Base-by-base conservation (phyloP, 2,797 vertebrate genomes). In the Sphenopsis melanotis region DNA sequence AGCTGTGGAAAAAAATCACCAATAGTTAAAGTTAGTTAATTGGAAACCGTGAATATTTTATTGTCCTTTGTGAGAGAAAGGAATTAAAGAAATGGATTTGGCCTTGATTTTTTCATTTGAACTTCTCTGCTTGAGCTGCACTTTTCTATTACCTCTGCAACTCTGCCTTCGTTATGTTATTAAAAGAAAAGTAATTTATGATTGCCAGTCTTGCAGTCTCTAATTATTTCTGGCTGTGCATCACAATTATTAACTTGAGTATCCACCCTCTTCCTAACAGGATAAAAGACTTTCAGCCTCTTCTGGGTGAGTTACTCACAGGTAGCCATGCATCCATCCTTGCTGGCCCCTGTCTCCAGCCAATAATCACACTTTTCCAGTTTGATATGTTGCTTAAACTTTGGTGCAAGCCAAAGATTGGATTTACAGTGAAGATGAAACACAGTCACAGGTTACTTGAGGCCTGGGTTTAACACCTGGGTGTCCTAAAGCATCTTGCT, bases 101-200 rank as follows among this genome's bases (percentile, higher is more conserved):
- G 95, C 94, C 95, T 96, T 95, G 88, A 61, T 93, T 95, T 94
- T 94, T 96, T 97, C 96, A 96, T 95, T 95, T 94, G 94, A 96
- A 97, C 95, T 95, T 96, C 93, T 86, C 94, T 95, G 96, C 96
- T 96, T 92, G 91, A 96, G 92, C 83, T 92, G 90, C 96, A 81
- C 87, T 97, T 96, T 95, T 79, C 96, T 96, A 93, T 96, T 96
- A 95, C 94, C 94, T 94, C 89, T 96, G 93, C 27, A 18, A 94
- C 92, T 95, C 90, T 94, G 93, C 83, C 91, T 96, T 95, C 41
- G n/a, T 95, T 95, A 82, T 81, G 92, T 96, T 96, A 96, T 96
- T 97, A 95, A 91, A 95, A 93, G 91, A 91, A 94, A 97, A 95
- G 94, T 96, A 96, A 97, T 97, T 97, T 97, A 96, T 95, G 96